Evolutionary conservation across 2,888 invertebrate genomes (phyloP).

Genomic region (Linnaemya vulpina): DNA sequence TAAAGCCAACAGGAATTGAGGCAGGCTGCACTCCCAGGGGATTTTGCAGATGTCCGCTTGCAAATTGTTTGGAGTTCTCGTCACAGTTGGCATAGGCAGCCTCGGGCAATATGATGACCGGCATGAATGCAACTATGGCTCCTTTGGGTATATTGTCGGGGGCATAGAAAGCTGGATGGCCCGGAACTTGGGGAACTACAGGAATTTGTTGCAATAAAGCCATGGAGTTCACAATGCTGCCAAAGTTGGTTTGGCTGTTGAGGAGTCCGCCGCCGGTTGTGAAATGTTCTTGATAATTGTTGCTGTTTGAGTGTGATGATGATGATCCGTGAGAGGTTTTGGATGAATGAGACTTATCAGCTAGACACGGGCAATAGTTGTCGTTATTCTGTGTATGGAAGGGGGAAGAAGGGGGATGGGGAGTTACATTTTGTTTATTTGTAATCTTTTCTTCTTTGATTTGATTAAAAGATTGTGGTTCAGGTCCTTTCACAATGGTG

Average conservation of each 20-base stretch:
- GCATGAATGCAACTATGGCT: conserved; percentile 87
- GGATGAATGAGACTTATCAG: conserved; percentile 77
- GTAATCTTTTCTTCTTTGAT: conserved; percentile 55
- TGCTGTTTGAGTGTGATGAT: conserved; percentile 73
- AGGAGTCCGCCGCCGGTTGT: conserved; percentile 75
- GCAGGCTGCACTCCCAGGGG: conserved; percentile 80
- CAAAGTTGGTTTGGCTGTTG: conserved; percentile 77
- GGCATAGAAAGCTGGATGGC: conserved; percentile 80
- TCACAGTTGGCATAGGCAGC: conserved; percentile 84
- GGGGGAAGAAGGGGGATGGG: conserved; percentile 76
- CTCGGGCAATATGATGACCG: conserved; percentile 88
- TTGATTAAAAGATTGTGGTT: conserved; percentile 47
- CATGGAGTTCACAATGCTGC: conserved; percentile 80
- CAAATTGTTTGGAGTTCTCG: conserved; percentile 73
- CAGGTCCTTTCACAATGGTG: conserved; percentile 5
- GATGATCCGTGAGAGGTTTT: conserved; percentile 68
- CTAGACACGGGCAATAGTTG: conserved; percentile 77
- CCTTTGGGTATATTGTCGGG: conserved; percentile 84
- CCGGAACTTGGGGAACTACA: conserved; percentile 80
- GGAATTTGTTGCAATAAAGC: conserved; percentile 81
- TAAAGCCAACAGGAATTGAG: conserved; percentile 77
- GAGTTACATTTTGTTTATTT: conserved; percentile 75
- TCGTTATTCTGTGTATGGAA: conserved; percentile 76
- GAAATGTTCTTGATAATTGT: conserved; percentile 74
- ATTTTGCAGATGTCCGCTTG: conserved; percentile 74